Conservation (phyloP, 1,140 invertebrate species). For the Formica selysi region DNA sequence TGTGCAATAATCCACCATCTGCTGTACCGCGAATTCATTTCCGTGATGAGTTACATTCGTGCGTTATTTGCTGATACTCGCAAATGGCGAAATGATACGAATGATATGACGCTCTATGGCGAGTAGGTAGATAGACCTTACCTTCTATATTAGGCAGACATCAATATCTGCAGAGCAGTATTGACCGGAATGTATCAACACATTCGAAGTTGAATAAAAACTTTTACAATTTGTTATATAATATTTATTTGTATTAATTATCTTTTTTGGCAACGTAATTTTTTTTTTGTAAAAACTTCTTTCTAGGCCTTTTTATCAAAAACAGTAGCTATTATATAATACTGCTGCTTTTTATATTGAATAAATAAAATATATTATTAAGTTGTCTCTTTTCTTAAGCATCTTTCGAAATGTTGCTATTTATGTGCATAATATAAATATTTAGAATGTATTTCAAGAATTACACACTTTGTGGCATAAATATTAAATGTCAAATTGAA, state of each 20-base stretch:
- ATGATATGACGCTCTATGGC: background rate
- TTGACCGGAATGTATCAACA: background rate
- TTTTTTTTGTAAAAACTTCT: background rate
- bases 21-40: constrained; percentile 46
- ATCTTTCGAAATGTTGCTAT: background rate
- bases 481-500: background rate
- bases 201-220: background rate
- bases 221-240: background rate
- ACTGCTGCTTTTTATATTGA: background rate
- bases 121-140: background rate
- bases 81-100: constrained; percentile 35
- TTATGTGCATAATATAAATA: background rate
- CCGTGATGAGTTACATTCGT: constrained; percentile 39
- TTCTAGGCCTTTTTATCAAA: background rate
- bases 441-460: background rate
- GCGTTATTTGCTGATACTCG: background rate
- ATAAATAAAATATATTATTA: constrained; percentile 2
- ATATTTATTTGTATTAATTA: constrained; percentile 4
- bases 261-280: background rate
- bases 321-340: background rate
- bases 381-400: background rate
- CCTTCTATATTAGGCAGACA: background rate
- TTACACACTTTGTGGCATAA: background rate
- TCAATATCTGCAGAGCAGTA: background rate
- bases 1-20: constrained; percentile 32